Evolutionary conservation across 2,888 invertebrate genomes (phyloP), one percentile per base, ranked within the genome.

Genomic region (Tipula lateralis): DNA sequence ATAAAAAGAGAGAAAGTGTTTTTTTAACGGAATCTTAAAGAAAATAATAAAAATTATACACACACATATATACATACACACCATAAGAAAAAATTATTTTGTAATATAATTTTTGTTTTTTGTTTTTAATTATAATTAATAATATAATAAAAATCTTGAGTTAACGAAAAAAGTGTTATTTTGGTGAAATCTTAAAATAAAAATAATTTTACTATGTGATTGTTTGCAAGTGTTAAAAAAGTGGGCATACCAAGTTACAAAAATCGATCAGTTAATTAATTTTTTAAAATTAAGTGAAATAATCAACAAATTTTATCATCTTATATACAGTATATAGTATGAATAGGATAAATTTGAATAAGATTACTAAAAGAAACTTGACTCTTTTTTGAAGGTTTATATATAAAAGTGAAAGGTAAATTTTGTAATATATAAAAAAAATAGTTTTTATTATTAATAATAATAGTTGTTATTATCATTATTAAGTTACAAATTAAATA

Each of bases 361-460:
- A 82, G 30, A 30, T 30, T 16, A 82, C 16, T 16, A 82, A 82
- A 82, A 82, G 82, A 82, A 82, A 82, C 82, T 82, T 82, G 82
- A 82, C 82, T 82, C 82, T 82, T 30, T 82, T 82, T 82, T 82
- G 82, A 82, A 82, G 82, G 82, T 82, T 82, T 82, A 30, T 81
- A 81, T n/a, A 32, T 29, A 29, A 82, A 82, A 82, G 32, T 66
- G 32, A 82, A 82, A 82, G 29, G 32, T 32, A 82, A 32, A 82
- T 82, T 82, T 82, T 82, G 82, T 82, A 82, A 82, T 30, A 66
- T n/a, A n/a, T 24, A 66, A 66, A 66, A 66, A n/a, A 7, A 1
- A 50, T 66, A 66, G 50, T 50, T 50, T 50, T 50, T 50, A 50
- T 6, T 50, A 50, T 19, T 50, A 16, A 19, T 50, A 50, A 19